Conservation (phyloP, 2,113 vertebrate species). For the Orycteropus afer region DNA sequence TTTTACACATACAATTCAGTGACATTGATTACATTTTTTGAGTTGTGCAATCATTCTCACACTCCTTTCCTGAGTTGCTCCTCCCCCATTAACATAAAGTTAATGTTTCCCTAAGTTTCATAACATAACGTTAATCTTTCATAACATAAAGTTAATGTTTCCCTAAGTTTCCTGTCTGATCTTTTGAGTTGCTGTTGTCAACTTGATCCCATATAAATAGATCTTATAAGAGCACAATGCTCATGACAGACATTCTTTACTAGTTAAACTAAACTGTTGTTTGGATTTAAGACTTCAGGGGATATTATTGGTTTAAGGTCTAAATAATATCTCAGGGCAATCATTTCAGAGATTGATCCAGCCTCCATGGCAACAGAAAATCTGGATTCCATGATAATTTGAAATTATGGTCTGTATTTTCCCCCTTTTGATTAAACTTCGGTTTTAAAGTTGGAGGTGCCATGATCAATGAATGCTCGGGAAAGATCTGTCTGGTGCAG, state of each 20-base stretch:
- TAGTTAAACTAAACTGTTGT: neutral
- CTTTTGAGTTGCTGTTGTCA: neutral
- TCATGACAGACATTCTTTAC: neutral
- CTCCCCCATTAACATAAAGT: too few relatives aligned
- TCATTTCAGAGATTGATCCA: too few relatives aligned
- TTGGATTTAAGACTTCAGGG: neutral
- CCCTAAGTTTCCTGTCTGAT: neutral
- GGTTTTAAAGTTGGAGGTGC: neutral
- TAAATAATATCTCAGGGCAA: neutral
- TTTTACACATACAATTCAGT: neutral
- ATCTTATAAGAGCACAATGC: neutral
- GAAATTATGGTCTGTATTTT: too few relatives aligned
- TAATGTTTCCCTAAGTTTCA: too few relatives aligned
- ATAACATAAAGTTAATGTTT: too few relatives aligned
- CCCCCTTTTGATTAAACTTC: neutral
- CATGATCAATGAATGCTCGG: neutral
- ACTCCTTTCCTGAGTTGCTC: too few relatives aligned
- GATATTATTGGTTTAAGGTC: neutral
- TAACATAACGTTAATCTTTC: too few relatives aligned
- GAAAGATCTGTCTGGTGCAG: neutral
- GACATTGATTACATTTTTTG: neutral
- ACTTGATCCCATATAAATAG: neutral
- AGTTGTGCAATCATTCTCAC: neutral
- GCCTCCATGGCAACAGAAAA: too few relatives aligned
- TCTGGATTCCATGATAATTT: too few relatives aligned